A percentile compares a stretch with the other conserved stretches of the same genome.
Evolutionary conservation across 1,140 invertebrate species (phyloP).

Genomic region (Lordiphosa collinella): DNA sequence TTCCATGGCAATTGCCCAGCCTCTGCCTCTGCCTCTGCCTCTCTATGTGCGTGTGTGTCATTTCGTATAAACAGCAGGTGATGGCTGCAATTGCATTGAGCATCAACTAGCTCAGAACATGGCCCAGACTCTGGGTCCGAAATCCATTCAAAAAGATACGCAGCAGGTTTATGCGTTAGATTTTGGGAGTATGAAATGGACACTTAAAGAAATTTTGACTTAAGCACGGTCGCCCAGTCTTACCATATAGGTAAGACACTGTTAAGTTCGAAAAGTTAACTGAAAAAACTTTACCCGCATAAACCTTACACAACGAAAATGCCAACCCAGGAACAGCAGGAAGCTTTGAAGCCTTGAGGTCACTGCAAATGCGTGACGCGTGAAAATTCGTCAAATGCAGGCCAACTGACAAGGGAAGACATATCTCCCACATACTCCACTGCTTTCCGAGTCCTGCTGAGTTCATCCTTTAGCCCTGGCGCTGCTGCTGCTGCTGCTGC

Average conservation of each 20-base stretch:
- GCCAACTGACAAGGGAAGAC: conserved; percentile 36
- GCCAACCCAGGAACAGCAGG: conserved; percentile 10
- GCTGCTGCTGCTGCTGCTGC: conserved; percentile 14
- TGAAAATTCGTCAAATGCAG: conserved; percentile 63
- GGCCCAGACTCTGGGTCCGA: not conserved
- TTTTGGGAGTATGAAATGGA: too few species aligned
- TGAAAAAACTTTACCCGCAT: too few species aligned
- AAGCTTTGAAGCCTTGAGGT: conserved; percentile 52
- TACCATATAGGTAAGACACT: too few species aligned
- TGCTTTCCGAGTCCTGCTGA: not conserved
- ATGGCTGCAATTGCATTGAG: not conserved
- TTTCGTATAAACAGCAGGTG: conserved; percentile 29
- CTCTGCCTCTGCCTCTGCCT: not conserved
- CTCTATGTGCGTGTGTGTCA: too few species aligned
- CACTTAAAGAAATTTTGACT: too few species aligned
- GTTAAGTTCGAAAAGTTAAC: too few species aligned
- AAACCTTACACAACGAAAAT: conserved; percentile 4
- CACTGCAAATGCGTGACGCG: conserved; percentile 55
- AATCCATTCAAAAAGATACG: not conserved
- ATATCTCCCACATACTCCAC: not conserved
- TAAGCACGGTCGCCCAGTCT: too few species aligned
- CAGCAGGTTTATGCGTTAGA: not conserved
- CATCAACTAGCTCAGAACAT: not conserved
- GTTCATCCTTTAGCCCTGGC: not conserved
- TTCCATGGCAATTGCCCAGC: not conserved